Evolutionary conservation across 2,113 vertebrate species (phyloP).

Genomic region (Nannobrachium achirus): DNA sequence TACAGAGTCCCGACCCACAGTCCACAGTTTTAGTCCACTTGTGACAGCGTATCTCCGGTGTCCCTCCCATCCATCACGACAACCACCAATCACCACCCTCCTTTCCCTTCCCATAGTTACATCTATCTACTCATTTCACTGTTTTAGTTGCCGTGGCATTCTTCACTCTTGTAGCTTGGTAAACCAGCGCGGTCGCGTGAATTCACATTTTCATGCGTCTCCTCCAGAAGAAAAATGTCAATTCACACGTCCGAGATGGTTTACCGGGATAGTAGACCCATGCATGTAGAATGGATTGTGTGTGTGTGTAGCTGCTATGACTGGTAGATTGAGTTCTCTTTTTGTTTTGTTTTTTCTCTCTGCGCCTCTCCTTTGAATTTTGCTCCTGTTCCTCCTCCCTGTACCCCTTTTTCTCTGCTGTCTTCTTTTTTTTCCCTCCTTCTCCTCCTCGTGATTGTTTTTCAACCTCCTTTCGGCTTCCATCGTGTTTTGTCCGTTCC

Average conservation of each 20-base stretch:
- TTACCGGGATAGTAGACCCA: too few species aligned
- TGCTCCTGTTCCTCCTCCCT: neutral
- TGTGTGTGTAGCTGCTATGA: constrained; percentile 46
- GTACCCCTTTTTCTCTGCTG: neutral
- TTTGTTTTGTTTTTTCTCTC: constrained; percentile 25
- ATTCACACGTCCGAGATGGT: too few species aligned
- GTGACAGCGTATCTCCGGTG: too few species aligned
- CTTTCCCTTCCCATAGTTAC: constrained; percentile 36
- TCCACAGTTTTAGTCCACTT: too few species aligned
- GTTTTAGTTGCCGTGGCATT: constrained; percentile 43
- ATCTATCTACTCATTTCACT: constrained; percentile 47
- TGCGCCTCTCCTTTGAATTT: constrained; percentile 17
- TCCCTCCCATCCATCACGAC: constrained; percentile 21
- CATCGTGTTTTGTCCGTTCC: neutral
- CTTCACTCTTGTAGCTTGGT: constrained; percentile 8
- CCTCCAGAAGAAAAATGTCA: too few species aligned
- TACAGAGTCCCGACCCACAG: too few species aligned
- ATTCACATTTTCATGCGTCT: too few species aligned
- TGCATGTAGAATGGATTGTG: constrained; percentile 53
- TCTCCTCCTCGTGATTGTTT: constrained; percentile 8
- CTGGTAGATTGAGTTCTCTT: constrained; percentile 48
- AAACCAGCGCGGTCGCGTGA: too few species aligned
- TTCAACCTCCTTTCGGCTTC: neutral
- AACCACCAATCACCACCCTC: constrained; percentile 25
- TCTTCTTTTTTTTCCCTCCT: neutral